Base-by-base conservation (phyloP, 2,797 vertebrate genomes). In the Linurgus olivaceus region DNA sequence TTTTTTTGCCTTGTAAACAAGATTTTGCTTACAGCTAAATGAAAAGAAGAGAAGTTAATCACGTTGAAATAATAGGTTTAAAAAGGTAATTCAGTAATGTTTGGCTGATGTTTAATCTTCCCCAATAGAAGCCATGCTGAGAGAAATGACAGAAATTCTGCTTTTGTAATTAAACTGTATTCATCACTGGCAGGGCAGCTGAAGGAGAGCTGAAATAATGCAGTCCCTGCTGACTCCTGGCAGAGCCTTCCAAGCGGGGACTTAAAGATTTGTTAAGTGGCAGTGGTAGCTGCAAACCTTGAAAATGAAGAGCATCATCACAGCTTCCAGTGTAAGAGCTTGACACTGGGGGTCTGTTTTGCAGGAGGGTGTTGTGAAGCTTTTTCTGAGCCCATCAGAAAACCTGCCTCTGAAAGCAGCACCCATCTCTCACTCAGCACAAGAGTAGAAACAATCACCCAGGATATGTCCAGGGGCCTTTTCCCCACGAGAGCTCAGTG, bases 61-160 rank as follows among this genome's bases (percentile, higher is more conserved):
- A 98, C 96, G 94, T 97, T 97, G 98, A 98, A 98, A 98, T 98
- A 98, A 98, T 98, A 98, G 98, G 97, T 97, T 98, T 98, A 97
- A 98, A 98, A 98, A 98, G 97, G 98, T 98, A 98, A 98, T 98
- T 98, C 98, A 96, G 98, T 97, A 96, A 97, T 97, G 96, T 97
- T 94, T 97, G 96, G 96, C 97, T 97, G 97, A 97, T 98, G 96
- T 97, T 98, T 97, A 98, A 98, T 98, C 98, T 98, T 97, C 83
- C 29, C 97, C 97, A 97, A 97, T 97, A 97, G 97, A 97, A 98
- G 48, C 79, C 92, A 19, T 88, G 96, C 97, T 42, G 96, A 96
- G 96, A 98, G 97, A 94, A 97, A 97, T 95, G 97, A 98, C 98
- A 98, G 97, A 97, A 97, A 98, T 97, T 92, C 97, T 98, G 96